Evolutionary conservation across 1,140 invertebrate species (phyloP), one percentile per base, ranked within the genome.

Genomic region (Drosophila lacteicornis): DNA sequence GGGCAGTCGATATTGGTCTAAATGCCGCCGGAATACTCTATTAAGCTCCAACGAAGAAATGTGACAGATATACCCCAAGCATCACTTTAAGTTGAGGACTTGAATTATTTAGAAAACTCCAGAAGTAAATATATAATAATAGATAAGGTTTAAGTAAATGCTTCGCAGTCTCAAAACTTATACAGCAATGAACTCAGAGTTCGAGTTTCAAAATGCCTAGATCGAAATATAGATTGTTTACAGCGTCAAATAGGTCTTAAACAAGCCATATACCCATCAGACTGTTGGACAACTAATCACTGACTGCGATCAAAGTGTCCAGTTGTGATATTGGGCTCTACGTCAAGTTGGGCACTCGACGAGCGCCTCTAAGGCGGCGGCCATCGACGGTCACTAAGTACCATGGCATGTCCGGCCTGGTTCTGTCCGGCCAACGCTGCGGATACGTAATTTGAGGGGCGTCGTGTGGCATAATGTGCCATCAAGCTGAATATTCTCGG

Each of bases 361-460:
- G 50, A 88, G 84, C 79, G 74, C 59, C 63, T 80, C 73, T 3
- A 40, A 62, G 77, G 66, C 79, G 76, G 33, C 15, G n/a, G 53
- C 43, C 74, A 17, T 63, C 25, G 59, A 75, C 40, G 75, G 46
- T 27, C 75, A 70, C 75, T 79, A 79, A 79, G 65, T 71, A 79
- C 63, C 71, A 42, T 58, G 38, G 40, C 30, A 71, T 60, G 61
- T 63, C 50, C 60, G 36, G 12, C 61, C 22, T 13, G 43, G 13
- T 58, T 80, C 42, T 40, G 50, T 27, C 30, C 42, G 57, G 38
- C 49, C 61, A 56, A 61, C 78, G 25, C 33, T 67, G 62, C 69
- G 77, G 69, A 85, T 91, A 90, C 79, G 81, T 85, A 90, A 90
- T 85, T 91, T 85, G 36, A 76, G 82, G 85, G 85, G 79, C 85